phyloP scores from a whole-genome alignment of 2,888 invertebrate genomes.

The Drosophila macrospina region DNA sequence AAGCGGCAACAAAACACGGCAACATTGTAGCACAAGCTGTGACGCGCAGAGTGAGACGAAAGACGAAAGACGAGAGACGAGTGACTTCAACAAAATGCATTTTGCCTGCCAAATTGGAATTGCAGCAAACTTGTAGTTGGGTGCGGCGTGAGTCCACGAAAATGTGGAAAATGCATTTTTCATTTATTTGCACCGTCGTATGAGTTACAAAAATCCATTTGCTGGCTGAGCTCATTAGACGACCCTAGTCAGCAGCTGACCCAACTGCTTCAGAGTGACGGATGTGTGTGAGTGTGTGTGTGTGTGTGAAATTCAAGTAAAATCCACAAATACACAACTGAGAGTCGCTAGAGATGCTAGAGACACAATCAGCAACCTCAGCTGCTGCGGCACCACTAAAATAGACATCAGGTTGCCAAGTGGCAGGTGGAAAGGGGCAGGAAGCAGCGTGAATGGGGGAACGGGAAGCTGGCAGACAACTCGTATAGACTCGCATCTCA shows the following conservation, averaged over 20 bases:
- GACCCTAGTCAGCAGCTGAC: conserved; percentile 47
- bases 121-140: conserved; percentile 39
- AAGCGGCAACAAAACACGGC: conserved; percentile 72
- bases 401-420: conserved; percentile 74
- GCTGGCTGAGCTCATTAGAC: conserved; percentile 72
- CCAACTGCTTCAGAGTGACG: conserved; percentile 43
- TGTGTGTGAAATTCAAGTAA: conserved; percentile 55
- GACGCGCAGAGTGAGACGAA: not conserved
- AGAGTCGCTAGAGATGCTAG: not conserved
- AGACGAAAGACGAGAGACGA: not conserved
- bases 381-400: conserved; percentile 52
- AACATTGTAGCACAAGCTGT: conserved; percentile 63
- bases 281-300: conserved; percentile 22
- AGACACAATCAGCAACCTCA: conserved; percentile 18
- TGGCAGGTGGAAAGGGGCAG: conserved; percentile 48
- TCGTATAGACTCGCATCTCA: conserved; percentile 24
- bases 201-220: conserved; percentile 79
- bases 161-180: conserved; percentile 71
- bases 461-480: not conserved
- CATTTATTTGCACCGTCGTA: conserved; percentile 63
- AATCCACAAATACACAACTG: conserved; percentile 41
- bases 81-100: conserved; percentile 65
- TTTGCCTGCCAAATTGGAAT: conserved; percentile 69
- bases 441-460: not conserved
- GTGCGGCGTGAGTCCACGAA: conserved; percentile 7